Evolutionary conservation across 2,888 invertebrate species (phyloP).

Genomic region (Leucoma salicis): DNA sequence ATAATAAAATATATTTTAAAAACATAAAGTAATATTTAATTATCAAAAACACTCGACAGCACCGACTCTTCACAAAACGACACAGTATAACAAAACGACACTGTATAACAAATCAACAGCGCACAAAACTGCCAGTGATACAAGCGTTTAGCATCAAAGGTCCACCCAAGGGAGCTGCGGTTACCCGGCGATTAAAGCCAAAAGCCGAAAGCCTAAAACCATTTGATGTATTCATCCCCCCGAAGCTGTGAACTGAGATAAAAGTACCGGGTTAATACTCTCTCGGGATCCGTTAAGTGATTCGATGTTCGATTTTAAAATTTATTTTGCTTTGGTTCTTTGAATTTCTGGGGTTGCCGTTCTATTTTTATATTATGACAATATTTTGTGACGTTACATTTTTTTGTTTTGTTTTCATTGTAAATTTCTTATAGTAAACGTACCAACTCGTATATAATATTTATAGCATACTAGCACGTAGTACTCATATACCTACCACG

Average conservation of each 20-base stretch:
- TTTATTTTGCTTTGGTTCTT: slow-evolving; percentile 21
- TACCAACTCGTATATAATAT: too few relatives aligned
- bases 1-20: too few relatives aligned
- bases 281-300: slow-evolving; percentile 43
- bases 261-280: slow-evolving; percentile 49
- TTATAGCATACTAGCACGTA: too few relatives aligned
- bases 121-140: slow-evolving; percentile 20
- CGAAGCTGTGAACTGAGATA: slow-evolving; percentile 45
- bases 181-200: slow-evolving; percentile 63
- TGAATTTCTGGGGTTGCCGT: slow-evolving; percentile 19
- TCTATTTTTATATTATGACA: too few relatives aligned
- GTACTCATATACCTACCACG: too few relatives aligned
- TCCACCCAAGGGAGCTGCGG: slow-evolving; percentile 45
- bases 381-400: too few relatives aligned
- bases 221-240: slow-evolving; percentile 68
- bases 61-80: background rate
- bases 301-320: slow-evolving; percentile 44
- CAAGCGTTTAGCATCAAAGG: slow-evolving; percentile 49
- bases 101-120: background rate
- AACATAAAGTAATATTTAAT: too few relatives aligned
- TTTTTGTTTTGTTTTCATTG: too few relatives aligned
- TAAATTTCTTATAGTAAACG: background rate
- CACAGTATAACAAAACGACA: background rate
- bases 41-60: too few relatives aligned
- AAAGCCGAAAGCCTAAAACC: slow-evolving; percentile 40